Base-by-base conservation (phyloP, 1,140 invertebrate species). In the Piezodorus guildinii region DNA sequence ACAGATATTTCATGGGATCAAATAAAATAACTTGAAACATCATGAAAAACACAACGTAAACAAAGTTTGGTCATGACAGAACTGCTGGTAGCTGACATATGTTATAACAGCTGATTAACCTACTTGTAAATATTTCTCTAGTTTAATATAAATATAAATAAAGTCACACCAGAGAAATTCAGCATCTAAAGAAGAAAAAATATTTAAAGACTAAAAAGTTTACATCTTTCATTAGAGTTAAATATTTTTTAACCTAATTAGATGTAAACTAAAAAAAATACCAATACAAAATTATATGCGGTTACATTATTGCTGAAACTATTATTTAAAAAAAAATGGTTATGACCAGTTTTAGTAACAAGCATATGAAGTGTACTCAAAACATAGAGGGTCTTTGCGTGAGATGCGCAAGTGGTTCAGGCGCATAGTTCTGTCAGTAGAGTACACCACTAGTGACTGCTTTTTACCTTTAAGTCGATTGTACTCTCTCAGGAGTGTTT, bases 61-160 rank as follows among this genome's bases (percentile, higher is more conserved):
- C 52, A 56, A 23, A 23, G 2, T 16, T 21, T 25, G 5, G 52
- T 23, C 52, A 56, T 56, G 23, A 25, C 23, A 25, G 52, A 15
- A 25, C 6, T 23, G 15, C 34, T 39, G 34, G 12, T 39, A 10
- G 34, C 34, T 9, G 19, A 56, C 52, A 56, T 56, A 56, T 56
- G 52, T 56, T 56, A 10, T 23, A 56, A 23, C 52, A 56, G 17
- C 52, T 56, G 52, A 56, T 56, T 56, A 56, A 56, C 52, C 23
- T 56, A 8, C 17, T 30, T 10, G 34, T 39, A 39, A 39, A 39
- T 39, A 39, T 39, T 39, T 39, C 2, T 39, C 6, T 10, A 1
- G 6, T 39, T 39, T 10, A 6, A 39, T 10, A 39, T 39, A 39
- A 39, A 39, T 39, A 10, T 1, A 39, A 39, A 4, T 39, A 39